Base-by-base conservation (phyloP, 2,888 invertebrate species). In the Luffia ferchaultella region DNA sequence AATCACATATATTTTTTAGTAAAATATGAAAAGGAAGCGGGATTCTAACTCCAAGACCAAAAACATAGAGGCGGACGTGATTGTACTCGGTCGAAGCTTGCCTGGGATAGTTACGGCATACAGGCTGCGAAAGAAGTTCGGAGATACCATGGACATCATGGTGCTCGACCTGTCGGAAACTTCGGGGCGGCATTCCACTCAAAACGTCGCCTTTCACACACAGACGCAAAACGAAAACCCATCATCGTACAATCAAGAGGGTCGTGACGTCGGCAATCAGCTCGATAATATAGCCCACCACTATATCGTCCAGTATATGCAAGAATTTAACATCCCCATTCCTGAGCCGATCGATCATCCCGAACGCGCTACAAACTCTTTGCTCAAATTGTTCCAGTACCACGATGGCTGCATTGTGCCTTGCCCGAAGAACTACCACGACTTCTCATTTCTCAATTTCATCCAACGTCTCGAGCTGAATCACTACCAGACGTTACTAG, bases 91-190 rank as follows among this genome's bases (percentile, higher is more conserved):
- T 64, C 76, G 78, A 57, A 78, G 68, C 46, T 66, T 83, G 1
- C 76, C 82, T 2, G 83, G 82, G 1, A 74, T 80, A 19, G 76
- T 84, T 7, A 67, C 75, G 0, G 83, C 83, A 0, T 74, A 83
- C 62, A 77, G 82, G 54, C 61, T 84, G 15, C 76, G 71, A 62
- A 71, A 66, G 52, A 73, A 63, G 49, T 80, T 84, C 51, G 83
- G 83, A 1, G 59, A 74, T 54, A 63, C 72, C 40, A 71, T 82
- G 67, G 75, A 80, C 30, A 71, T 84, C 2, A 68, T 82, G 1
- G 72, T 84, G 0, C 58, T 84, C 0, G 77, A 83, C 53, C 58
- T 79, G 19, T 61, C 62, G 1, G 58, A 55, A 1, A 43, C 57
- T 5, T 53, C 50, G 2, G 52, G 45, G 43, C 42, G 18, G n/a